Percentiles rank a stretch among this genome's conserved stretches.
Conservation (phyloP, 2,113 vertebrate genomes). For the Penelope pileata region DNA sequence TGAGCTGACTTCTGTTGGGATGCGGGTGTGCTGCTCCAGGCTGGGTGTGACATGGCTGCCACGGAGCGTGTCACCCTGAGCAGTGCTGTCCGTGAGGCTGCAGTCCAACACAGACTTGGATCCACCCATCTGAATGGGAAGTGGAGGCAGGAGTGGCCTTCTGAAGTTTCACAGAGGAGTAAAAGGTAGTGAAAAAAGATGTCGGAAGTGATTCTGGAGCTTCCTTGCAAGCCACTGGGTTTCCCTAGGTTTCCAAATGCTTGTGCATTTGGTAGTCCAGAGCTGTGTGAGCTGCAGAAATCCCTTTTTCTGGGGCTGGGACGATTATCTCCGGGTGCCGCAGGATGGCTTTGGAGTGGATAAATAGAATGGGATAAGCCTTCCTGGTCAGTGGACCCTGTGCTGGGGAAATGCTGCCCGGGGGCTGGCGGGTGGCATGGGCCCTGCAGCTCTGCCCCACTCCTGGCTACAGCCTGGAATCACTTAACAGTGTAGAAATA, state of each 20-base stretch:
- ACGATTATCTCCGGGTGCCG: not conserved
- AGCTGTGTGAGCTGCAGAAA: not conserved
- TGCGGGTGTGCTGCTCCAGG: no score
- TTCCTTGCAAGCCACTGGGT: not conserved
- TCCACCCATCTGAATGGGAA: not conserved
- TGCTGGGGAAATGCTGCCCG: not conserved
- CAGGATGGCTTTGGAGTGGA: not conserved
- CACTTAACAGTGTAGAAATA: not conserved
- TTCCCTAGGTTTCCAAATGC: rapidly evolving
- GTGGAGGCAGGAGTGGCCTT: rapidly evolving
- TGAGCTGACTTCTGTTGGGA: not conserved
- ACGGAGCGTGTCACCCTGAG: not conserved
- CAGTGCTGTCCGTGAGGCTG: not conserved
- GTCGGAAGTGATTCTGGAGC: not conserved
- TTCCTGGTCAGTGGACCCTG: not conserved
- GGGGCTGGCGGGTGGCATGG: rapidly evolving
- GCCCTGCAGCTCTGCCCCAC: not conserved
- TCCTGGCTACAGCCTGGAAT: rapidly evolving
- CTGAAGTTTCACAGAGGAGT: not conserved
- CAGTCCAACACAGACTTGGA: not conserved
- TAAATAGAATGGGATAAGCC: not conserved
- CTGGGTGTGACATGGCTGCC: not conserved
- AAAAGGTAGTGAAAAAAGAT: not conserved
- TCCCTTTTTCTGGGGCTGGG: not conserved
- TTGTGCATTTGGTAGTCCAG: rapidly evolving